These are phyloP conservation scores for Nematolebias whitei DNA, from an alignment of 2,113 vertebrate species.

Conservation along the genomic window DNA sequence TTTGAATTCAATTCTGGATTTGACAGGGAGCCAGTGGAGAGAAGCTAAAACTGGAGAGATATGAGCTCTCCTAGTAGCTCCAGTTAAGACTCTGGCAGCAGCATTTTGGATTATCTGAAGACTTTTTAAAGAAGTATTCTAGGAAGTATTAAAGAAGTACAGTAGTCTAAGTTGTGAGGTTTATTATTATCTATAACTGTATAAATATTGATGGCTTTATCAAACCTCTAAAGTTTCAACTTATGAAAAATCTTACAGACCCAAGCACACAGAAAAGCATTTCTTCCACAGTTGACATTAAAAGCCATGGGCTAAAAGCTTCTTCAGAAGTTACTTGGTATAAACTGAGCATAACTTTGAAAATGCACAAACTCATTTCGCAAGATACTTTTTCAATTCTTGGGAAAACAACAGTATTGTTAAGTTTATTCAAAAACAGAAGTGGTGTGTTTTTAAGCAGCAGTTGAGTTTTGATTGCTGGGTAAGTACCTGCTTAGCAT, in stretches of 20 bases:
- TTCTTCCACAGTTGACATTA: constrained; percentile 5
- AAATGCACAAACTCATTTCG: constrained; percentile 4
- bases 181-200: neutral
- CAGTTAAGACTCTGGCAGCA: too few species aligned
- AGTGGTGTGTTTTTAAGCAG: constrained; percentile 14
- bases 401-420: constrained; percentile 11
- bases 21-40: too few species aligned
- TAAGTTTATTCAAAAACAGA: constrained; percentile 23
- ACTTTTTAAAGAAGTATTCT: too few species aligned
- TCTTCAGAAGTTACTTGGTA: constrained; percentile 21
- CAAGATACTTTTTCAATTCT: constrained; percentile 37
- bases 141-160: too few species aligned
- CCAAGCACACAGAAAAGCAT: neutral
- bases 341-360: constrained; percentile 32
- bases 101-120: too few species aligned
- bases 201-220: neutral
- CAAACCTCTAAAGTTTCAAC: neutral
- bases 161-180: neutral
- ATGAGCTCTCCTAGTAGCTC: too few species aligned
- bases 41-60: too few species aligned
- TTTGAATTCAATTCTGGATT: too few species aligned
- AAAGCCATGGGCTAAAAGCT: constrained; percentile 31
- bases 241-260: constrained; percentile 6
- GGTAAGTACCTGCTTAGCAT: constrained; percentile 17
- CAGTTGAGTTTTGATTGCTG: constrained; percentile 29